phyloP scores from a whole-genome alignment of 2,888 invertebrate genomes.

The Brachylomia viminalis region DNA sequence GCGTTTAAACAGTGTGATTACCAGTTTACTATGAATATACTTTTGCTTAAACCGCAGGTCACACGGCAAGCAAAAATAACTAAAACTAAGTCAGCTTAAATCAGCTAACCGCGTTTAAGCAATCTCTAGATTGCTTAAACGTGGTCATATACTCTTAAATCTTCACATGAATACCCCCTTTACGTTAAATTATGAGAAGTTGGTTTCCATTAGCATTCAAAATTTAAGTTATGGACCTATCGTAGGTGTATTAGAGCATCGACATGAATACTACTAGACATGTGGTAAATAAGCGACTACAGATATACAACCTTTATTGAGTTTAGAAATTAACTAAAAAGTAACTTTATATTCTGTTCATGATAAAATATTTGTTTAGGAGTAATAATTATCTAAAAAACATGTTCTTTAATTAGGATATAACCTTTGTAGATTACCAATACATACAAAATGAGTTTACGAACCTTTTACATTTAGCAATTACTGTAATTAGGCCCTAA shows the following conservation, averaged over 20 bases:
- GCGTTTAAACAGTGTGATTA: not conserved
- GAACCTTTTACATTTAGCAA: constrained; percentile 39
- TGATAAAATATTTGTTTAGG: constrained; percentile 5
- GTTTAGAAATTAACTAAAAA: constrained; percentile 41
- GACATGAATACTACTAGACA: constrained; percentile 44
- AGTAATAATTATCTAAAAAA: constrained; percentile 36
- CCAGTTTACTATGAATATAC: not conserved
- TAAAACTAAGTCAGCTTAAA: constrained; percentile 1
- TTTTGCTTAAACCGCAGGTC: not conserved
- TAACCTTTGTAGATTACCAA: constrained; percentile 36
- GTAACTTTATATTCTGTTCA: constrained; percentile 39
- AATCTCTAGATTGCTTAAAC: not conserved
- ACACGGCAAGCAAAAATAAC: not conserved
- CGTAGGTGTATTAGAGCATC: constrained; percentile 18
- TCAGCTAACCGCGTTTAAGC: too few species aligned
- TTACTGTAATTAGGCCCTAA: constrained; percentile 61
- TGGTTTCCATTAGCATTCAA: not conserved
- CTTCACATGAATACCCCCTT: not conserved
- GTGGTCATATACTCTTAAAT: not conserved
- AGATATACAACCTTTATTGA: constrained; percentile 56
- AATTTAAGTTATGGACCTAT: not conserved
- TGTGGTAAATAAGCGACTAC: constrained; percentile 28
- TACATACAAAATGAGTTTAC: constrained; percentile 51
- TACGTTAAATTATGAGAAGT: not conserved
- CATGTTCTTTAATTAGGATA: constrained; percentile 23